Percentiles rank a stretch among this genome's conserved stretches.
phyloP scores from a whole-genome alignment of 2,797 vertebrate genomes.

The Hypotaenidia philippensis region DNA sequence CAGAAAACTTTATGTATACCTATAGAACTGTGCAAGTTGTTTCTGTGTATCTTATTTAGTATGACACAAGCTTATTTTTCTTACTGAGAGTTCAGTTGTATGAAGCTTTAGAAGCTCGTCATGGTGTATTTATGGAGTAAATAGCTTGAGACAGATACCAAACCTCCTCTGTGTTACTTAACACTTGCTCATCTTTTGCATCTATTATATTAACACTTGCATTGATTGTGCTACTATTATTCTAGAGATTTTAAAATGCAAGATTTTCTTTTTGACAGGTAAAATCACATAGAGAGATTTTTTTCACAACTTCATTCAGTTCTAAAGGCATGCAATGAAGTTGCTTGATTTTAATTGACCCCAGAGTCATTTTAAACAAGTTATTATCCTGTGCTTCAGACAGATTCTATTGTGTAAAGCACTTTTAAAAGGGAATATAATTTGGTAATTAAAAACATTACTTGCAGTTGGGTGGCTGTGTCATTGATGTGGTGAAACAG shows the following conservation, averaged over 20 bases:
- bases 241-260: background rate
- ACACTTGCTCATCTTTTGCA: background rate
- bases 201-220: background rate
- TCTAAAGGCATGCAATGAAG: background rate
- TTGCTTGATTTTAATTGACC: constrained; percentile 5
- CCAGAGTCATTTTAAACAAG: background rate
- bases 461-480: background rate
- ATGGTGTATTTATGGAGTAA: background rate
- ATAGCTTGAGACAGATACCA: background rate
- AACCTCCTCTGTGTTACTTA: background rate
- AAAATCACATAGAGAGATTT: background rate
- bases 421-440: background rate
- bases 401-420: background rate
- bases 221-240: background rate
- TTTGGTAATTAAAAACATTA: background rate
- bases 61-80: background rate
- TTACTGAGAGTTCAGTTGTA: background rate
- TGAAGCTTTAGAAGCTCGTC: background rate
- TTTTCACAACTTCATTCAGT: background rate
- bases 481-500: background rate
- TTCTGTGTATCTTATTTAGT: background rate
- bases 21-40: background rate
- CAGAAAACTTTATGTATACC: background rate
- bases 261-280: background rate
- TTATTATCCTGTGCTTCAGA: background rate